Evolutionary conservation across 2,888 invertebrate species (phyloP).

Genomic region (Anaspis maculata): DNA sequence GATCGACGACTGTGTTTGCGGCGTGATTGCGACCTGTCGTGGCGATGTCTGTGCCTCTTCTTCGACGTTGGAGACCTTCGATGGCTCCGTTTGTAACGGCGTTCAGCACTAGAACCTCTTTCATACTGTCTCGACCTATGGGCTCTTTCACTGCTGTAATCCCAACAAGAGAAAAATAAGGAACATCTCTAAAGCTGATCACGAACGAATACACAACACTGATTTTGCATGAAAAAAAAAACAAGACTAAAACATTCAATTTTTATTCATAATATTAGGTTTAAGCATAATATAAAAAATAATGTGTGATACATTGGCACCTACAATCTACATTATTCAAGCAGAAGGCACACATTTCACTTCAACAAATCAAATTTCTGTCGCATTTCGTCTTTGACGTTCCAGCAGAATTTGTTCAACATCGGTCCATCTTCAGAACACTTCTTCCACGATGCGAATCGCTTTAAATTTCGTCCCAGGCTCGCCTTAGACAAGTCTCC

Average conservation of each 20-base stretch:
- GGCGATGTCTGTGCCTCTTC: conserved; percentile 62
- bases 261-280: no score
- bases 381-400: conserved; percentile 49
- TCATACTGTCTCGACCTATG: conserved; percentile 54
- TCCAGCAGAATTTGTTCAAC: conserved; percentile 57
- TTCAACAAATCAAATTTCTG: conserved; percentile 45
- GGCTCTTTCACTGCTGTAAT: conserved; percentile 51
- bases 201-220: neutral
- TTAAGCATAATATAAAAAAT: no score
- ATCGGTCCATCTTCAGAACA: conserved; percentile 47
- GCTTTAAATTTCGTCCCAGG: conserved; percentile 43
- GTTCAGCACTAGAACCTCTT: conserved; percentile 69
- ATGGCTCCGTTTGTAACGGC: conserved; percentile 79
- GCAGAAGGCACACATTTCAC: no score
- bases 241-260: no score
- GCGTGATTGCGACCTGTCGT: conserved; percentile 43
- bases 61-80: conserved; percentile 74
- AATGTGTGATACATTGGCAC: no score
- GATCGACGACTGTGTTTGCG: conserved; percentile 41
- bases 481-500: conserved; percentile 14
- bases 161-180: neutral
- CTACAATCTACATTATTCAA: no score
- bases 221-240: neutral
- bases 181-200: no score
- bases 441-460: conserved; percentile 53